phyloP scores from a whole-genome alignment of 2,888 invertebrate species.

The Pomacea canaliculata region DNA sequence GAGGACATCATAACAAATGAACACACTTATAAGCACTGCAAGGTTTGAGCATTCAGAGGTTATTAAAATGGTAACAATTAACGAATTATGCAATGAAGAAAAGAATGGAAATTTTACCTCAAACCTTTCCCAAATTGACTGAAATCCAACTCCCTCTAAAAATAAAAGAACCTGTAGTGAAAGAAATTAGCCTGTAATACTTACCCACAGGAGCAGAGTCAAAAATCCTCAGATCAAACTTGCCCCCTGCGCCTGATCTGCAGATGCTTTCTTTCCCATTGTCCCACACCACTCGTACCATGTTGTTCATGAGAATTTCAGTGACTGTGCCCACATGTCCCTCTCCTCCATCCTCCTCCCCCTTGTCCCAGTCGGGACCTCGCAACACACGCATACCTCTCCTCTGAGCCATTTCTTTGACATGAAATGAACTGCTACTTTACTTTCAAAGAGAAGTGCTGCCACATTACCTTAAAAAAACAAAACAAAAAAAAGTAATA shows the following conservation, averaged over 20 bases:
- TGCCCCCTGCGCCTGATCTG: conserved; percentile 84
- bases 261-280: conserved; percentile 73
- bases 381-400: conserved; percentile 62
- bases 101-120: too few species aligned
- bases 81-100: too few species aligned
- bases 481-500: too few species aligned
- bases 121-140: too few species aligned
- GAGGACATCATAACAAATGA: too few species aligned
- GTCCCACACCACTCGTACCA: conserved; percentile 88
- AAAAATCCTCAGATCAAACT: conserved; percentile 82
- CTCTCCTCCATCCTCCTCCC: conserved; percentile 61
- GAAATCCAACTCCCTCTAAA: too few species aligned
- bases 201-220: conserved; percentile 86
- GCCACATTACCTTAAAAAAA: too few species aligned
- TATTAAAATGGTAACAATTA: too few species aligned
- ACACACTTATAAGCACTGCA: too few species aligned
- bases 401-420: neutral
- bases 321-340: conserved; percentile 72
- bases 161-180: too few species aligned
- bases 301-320: conserved; percentile 78
- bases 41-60: too few species aligned
- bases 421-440: neutral
- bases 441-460: too few species aligned
- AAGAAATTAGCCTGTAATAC: conserved; percentile 31
- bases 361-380: conserved; percentile 63